Conservation (phyloP, 2,888 invertebrate genomes). For the Archaeoteleia sp. region DNA sequence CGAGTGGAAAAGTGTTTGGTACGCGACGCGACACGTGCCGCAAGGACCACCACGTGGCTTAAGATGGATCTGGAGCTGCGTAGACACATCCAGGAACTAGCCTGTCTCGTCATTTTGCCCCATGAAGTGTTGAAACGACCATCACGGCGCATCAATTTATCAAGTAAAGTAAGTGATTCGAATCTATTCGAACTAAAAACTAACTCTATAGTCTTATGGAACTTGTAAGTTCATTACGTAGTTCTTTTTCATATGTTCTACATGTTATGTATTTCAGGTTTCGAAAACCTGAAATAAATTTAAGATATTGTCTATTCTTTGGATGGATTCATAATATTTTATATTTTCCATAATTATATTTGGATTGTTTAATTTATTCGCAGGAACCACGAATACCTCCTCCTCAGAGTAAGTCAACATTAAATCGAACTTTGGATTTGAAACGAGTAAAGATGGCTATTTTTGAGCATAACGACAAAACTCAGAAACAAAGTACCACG, state of each 20-base stretch:
- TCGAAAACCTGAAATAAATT: no score
- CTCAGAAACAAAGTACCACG: conserved; percentile 59
- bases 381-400: conserved; percentile 66
- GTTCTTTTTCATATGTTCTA: no score
- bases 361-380: conserved; percentile 17
- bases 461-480: conserved; percentile 71
- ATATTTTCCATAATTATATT: conserved; percentile 29
- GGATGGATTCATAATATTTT: conserved; percentile 1
- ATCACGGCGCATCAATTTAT: conserved; percentile 68
- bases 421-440: conserved; percentile 70
- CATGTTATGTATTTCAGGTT: no score
- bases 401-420: conserved; percentile 62
- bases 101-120: conserved; percentile 76
- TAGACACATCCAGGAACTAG: conserved; percentile 80
- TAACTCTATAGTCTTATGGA: no score
- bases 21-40: conserved; percentile 81
- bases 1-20: conserved; percentile 84
- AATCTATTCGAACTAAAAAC: no score
- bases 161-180: no score
- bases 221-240: neutral
- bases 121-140: conserved; percentile 72
- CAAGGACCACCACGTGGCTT: conserved; percentile 80
- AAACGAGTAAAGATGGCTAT: conserved; percentile 74
- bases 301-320: conserved; percentile 2
- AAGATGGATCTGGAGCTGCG: conserved; percentile 80